phyloP scores from a whole-genome alignment of 2,113 vertebrate genomes.

The Rhinolophus sinicus region DNA sequence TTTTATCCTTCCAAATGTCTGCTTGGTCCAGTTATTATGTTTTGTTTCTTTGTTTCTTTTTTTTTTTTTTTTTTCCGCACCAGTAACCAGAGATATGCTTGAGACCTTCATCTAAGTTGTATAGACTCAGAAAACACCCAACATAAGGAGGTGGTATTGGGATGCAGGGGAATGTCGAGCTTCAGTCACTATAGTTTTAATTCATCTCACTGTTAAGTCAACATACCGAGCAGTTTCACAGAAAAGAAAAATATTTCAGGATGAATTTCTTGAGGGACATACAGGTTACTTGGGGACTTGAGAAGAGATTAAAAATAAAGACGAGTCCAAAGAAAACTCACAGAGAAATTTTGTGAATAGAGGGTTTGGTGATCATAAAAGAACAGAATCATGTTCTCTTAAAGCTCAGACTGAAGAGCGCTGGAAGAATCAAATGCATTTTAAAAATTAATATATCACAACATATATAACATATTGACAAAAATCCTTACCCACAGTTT shows the following conservation, averaged over 20 bases:
- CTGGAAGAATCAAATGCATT: not conserved
- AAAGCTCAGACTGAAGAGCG: not conserved
- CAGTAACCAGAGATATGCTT: not conserved
- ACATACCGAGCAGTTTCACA: not conserved
- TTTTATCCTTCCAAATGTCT: not conserved
- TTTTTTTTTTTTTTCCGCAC: not conserved
- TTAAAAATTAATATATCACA: not conserved
- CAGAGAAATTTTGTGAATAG: not conserved
- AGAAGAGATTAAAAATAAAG: not conserved
- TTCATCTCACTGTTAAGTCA: not conserved
- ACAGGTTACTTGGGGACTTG: not conserved
- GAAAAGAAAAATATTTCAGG: not conserved
- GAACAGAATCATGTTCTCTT: not conserved
- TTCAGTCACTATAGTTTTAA: not conserved
- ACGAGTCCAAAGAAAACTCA: not conserved
- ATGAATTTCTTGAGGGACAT: not conserved
- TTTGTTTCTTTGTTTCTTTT: not conserved
- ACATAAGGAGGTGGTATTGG: not conserved
- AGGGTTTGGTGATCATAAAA: not conserved
- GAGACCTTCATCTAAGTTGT: not conserved
- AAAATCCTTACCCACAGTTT: not conserved
- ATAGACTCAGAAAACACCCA: not conserved
- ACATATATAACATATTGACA: not conserved
- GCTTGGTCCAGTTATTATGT: not conserved
- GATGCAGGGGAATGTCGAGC: not conserved